Evolutionary conservation across 2,797 vertebrate genomes (phyloP), one percentile per base, ranked within the genome.

Genomic region (Artibeus lituratus): DNA sequence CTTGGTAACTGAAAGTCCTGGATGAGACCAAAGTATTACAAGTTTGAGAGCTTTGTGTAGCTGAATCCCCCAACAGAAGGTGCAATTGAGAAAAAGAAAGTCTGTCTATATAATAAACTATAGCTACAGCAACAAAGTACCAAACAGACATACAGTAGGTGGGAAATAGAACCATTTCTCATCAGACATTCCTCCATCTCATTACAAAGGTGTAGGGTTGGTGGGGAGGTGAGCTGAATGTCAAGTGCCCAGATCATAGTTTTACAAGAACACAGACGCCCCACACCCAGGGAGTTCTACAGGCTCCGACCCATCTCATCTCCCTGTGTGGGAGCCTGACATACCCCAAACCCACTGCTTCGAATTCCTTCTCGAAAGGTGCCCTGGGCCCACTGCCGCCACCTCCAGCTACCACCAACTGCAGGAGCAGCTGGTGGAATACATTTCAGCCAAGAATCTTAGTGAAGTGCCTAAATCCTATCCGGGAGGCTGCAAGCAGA

Each of bases 401-500:
- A 11, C 19, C 4, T 4, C 16, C 37, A 96, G 29, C 47, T 74
- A 32, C 62, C 8, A 11, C 87, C 39, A 53, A 92, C 16, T n/a
- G 59, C 70, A 96, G 47, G 3, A 94, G 65, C 96, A 97, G 92
- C 87, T 96, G 96, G 73, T 67, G 0, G 87, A 77, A 77, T 62
- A 22, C 49, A 51, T 94, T 95, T 95, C 88, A 57, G 65, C 69
- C 76, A 53, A 95, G 76, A 92, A 74, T 92, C 90, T 91, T 57
- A 90, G 90, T 47, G 51, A 94, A 59, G 32, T 67, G 94, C 29
- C 18, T 96, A 94, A 96, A 96, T n/a, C 14, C 95, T 90, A 80
- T 37, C 95, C 51, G 39, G 95, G 96, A 67, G 22, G 96, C 86
- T 90, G 70, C n/a, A 67, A 87, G 94, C 15, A 21, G n/a, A 95